Conservation (phyloP, 2,797 vertebrate genomes). For the Pagetopsis macropterus region DNA sequence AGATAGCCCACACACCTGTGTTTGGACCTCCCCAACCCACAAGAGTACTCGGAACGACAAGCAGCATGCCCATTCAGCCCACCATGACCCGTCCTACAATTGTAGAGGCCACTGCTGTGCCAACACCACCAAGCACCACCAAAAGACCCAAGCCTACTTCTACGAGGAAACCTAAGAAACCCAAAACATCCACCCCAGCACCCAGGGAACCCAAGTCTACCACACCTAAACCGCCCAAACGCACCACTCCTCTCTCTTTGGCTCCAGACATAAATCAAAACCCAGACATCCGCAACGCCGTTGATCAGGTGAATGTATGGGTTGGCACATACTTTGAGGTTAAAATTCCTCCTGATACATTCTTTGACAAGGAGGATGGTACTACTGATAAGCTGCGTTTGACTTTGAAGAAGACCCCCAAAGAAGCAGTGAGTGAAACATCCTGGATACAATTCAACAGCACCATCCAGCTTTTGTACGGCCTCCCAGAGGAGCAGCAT, state of each 20-base stretch:
- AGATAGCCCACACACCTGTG: constrained; percentile 93
- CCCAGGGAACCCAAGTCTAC: constrained; percentile 90
- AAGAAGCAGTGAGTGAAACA: constrained; percentile 89
- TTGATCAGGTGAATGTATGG: constrained; percentile 94
- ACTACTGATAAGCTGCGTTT: constrained; percentile 96
- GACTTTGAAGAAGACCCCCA: constrained; percentile 90
- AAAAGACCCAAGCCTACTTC: constrained; percentile 88
- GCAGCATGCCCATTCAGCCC: constrained; percentile 87
- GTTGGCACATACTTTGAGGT: constrained; percentile 98
- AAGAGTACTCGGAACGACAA: constrained; percentile 88
- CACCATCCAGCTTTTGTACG: constrained; percentile 97
- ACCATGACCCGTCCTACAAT: constrained; percentile 89
- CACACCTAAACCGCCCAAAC: constrained; percentile 83
- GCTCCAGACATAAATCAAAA: constrained; percentile 84
- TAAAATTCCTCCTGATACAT: constrained; percentile 95
- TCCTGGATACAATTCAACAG: constrained; percentile 99
- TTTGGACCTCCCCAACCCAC: constrained; percentile 93
- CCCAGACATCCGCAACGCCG: constrained; percentile 91
- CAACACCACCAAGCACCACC: constrained; percentile 89
- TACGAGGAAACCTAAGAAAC: constrained; percentile 88
- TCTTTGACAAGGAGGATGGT: constrained; percentile 94
- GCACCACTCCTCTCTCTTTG: constrained; percentile 85
- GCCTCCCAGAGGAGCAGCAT: constrained; percentile 89
- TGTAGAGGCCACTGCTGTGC: constrained; percentile 89
- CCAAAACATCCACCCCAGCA: constrained; percentile 86